Base-by-base conservation (phyloP, 2,113 vertebrate species). In the Colossoma macropomum region DNA sequence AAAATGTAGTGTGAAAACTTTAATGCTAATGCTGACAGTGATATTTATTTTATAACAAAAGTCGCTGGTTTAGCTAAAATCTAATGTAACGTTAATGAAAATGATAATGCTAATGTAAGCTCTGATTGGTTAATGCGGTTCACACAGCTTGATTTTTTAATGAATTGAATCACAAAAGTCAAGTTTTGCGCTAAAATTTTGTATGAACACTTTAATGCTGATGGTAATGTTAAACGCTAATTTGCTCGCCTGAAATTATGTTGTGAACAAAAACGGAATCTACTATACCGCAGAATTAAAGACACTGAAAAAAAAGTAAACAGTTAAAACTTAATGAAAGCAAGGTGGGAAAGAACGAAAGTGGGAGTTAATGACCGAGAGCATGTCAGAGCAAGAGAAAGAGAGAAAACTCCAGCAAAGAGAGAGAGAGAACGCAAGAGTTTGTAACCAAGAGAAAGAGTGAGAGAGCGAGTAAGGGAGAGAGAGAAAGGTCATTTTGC, bases 401-500 rank as follows among this genome's bases (percentile, higher is more conserved):
- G 52, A 84, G 56, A 88, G 60, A 84, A 54, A 66, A 69, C 54
- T 52, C 4, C 13, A 56, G 21, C 54, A 56, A 56, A 8, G 17
- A 52, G 13, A 69, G 72, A 89, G 79, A 86, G 48, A 60, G 2
- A 16, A 10, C 21, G 12, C 8, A 17, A 21, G 50, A 70, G 70
- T 32, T 1, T 30, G 19, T 65, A 65, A 50, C 1, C 5, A 2
- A n/a, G 45, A n/a, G 52, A 48, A n/a, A 73, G 38, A 45, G 45
- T 17, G 4, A 62, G 16, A 66, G 52, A 59, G 50, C 10, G 23
- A 75, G 38, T 19, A n/a, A n/a, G n/a, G n/a, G n/a, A 60, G 84
- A 91, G 84, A 89, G 88, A 90, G 75, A 91, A 87, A 89, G 91
- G 90, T 92, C 90, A 92, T 79, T 86, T 86, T 73, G 84, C 80